Conservation (phyloP, 2,113 vertebrate genomes). For the Anarrhichthys ocellatus region DNA sequence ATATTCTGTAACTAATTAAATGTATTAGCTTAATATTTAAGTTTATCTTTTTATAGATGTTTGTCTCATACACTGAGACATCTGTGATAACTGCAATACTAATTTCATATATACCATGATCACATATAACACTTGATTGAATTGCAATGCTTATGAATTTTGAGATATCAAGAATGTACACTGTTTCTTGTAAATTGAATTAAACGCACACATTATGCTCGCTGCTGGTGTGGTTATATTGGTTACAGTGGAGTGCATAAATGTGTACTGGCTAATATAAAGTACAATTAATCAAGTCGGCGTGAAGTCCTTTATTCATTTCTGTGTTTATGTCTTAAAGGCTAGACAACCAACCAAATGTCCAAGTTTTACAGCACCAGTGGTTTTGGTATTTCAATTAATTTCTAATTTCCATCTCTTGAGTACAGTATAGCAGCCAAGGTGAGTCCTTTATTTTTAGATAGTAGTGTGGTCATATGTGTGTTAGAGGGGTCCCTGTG, state of each 20-base stretch:
- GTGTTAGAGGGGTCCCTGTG: not conserved
- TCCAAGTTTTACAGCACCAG: not conserved
- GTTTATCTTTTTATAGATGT: constrained; percentile 69
- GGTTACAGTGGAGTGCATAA: constrained; percentile 5
- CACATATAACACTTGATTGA: constrained; percentile 40
- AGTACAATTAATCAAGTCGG: constrained; percentile 2
- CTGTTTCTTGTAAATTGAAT: constrained; percentile 30
- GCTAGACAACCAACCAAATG: not conserved
- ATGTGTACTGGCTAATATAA: constrained; percentile 27
- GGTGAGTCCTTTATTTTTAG: not conserved
- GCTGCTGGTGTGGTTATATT: constrained; percentile 27
- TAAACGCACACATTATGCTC: constrained; percentile 13
- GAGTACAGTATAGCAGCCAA: not conserved
- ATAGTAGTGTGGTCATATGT: not conserved
- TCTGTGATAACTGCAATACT: constrained; percentile 50
- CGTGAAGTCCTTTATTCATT: not conserved
- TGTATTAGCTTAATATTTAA: constrained; percentile 81
- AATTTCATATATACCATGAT: constrained; percentile 42
- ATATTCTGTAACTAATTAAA: constrained; percentile 61
- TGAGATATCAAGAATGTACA: constrained; percentile 34
- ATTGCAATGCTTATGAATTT: constrained; percentile 39
- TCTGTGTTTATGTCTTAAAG: not conserved
- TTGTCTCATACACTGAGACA: constrained; percentile 70
- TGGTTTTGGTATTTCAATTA: not conserved
- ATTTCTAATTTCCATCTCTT: not conserved